phyloP scores from a whole-genome alignment of 2,113 vertebrate species.

The Callipepla squamata region DNA sequence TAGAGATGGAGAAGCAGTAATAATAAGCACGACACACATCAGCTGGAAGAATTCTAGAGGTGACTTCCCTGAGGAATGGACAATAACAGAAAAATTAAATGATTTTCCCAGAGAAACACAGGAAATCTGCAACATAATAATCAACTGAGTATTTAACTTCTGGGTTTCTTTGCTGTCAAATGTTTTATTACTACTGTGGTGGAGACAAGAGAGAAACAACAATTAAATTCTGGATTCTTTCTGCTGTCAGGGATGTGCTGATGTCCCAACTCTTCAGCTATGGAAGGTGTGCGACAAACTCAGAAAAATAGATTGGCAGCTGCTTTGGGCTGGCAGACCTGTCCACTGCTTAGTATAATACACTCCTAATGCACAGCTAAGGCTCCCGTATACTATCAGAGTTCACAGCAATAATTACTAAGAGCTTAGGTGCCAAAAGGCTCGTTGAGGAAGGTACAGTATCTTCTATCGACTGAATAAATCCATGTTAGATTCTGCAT shows the following conservation, averaged over 20 bases:
- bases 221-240: background rate
- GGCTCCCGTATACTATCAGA: background rate
- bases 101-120: background rate
- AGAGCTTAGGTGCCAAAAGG: background rate
- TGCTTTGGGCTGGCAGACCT: background rate
- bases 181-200: background rate
- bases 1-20: background rate
- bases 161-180: background rate
- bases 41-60: background rate
- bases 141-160: background rate
- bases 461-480: background rate
- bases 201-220: background rate
- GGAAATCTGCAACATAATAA: background rate
- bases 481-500: background rate
- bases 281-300: background rate
- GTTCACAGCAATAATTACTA: background rate
- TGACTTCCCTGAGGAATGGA: background rate
- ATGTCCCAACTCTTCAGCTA: background rate
- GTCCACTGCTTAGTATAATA: background rate
- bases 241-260: background rate
- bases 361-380: fast-evolving
- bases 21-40: background rate
- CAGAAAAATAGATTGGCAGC: background rate
- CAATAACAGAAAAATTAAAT: background rate
- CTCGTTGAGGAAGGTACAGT: background rate